A percentile compares a stretch with the other conserved stretches of the same genome.
phyloP scores from a whole-genome alignment of 2,888 invertebrate genomes.

The Yponomeuta cagnagella region DNA sequence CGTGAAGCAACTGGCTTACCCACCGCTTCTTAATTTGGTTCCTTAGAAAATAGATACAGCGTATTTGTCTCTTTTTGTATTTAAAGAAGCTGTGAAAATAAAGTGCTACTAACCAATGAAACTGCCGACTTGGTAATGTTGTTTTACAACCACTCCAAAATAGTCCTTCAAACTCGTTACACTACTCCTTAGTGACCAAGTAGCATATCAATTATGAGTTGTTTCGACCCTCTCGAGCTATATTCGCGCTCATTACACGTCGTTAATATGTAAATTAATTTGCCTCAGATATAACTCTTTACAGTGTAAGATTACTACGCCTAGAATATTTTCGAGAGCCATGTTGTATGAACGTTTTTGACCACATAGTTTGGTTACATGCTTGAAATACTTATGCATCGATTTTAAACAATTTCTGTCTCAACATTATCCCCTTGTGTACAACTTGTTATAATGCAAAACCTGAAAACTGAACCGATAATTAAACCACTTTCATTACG shows the following conservation, averaged over 20 bases:
- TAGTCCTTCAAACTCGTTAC: neutral
- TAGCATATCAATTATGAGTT: conserved; percentile 3
- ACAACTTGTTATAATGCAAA: no score
- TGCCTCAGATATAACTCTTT: neutral
- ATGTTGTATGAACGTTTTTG: no score
- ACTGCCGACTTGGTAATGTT: neutral
- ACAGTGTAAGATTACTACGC: neutral
- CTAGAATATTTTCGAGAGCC: neutral
- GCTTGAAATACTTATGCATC: no score
- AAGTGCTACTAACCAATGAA: neutral
- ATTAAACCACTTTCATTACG: no score
- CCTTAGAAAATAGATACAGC: no score
- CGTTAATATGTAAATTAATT: conserved; percentile 3
- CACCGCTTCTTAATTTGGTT: no score
- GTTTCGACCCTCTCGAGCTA: neutral
- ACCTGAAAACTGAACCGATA: no score
- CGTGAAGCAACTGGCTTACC: no score
- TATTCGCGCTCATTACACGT: neutral
- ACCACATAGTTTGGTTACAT: no score
- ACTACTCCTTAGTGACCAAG: neutral
- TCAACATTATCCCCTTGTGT: no score
- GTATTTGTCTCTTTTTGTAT: neutral
- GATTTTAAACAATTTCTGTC: no score
- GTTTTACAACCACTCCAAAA: neutral
- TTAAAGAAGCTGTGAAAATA: neutral